A percentile compares a stretch with the other conserved stretches of the same genome.
phyloP scores from a whole-genome alignment of 2,797 vertebrate species.

The Myiotriccus ornatus region DNA sequence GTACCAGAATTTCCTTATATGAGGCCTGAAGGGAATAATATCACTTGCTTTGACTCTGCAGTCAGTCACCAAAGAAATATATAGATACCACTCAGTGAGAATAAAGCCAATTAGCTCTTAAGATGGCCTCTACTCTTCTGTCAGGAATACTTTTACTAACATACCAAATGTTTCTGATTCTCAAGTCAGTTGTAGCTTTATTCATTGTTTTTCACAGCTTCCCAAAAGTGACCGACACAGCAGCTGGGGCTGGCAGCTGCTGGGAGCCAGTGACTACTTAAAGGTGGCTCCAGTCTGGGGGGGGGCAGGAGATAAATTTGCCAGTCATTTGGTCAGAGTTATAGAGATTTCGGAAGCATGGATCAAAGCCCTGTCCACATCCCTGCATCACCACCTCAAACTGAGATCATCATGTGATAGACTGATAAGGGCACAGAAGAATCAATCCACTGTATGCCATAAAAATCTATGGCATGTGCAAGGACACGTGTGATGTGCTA shows the following conservation, averaged over 20 bases:
- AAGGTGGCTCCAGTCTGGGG: not conserved
- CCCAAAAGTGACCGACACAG: not conserved
- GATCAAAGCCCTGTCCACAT: not conserved
- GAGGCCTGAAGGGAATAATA: not conserved
- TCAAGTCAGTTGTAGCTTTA: not conserved
- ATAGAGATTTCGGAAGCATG: accelerated
- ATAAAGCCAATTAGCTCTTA: not conserved
- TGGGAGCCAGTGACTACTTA: not conserved
- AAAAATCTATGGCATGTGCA: not conserved
- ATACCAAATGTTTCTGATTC: not conserved
- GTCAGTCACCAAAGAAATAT: not conserved
- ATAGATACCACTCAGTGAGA: not conserved
- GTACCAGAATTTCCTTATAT: not conserved
- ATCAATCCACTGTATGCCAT: not conserved
- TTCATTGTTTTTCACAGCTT: not conserved
- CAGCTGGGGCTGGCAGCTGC: not conserved
- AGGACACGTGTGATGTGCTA: not conserved
- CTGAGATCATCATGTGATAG: not conserved
- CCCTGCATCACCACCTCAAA: not conserved
- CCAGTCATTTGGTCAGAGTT: not conserved
- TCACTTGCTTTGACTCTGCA: not conserved
- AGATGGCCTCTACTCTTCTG: not conserved
- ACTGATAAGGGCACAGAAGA: not conserved
- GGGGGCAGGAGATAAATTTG: slow-evolving; percentile 15
- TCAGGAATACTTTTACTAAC: not conserved